Evolutionary conservation across 2,888 invertebrate species (phyloP), one percentile per base, ranked within the genome.

Genomic region (Bimastos eiseni): DNA sequence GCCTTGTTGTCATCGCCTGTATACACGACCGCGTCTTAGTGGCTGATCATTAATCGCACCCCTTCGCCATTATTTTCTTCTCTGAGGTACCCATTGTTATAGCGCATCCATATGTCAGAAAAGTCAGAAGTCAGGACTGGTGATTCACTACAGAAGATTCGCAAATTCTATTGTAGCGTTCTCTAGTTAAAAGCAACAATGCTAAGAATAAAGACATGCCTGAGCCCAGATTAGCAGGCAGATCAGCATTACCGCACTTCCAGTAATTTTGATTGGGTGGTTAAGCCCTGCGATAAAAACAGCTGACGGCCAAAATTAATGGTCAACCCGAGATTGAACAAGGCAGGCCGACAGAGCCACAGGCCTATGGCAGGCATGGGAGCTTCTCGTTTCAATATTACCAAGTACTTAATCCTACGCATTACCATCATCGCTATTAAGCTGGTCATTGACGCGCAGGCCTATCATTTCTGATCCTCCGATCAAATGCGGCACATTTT

Each of bases 371-470:
- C 44, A 11, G 44, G 30, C 55, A 6, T 55, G 30, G 4, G 30
- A 55, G 55, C 24, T 70, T 70, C 70, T 30, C 70, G 70, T 70
- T 70, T 70, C 70, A 70, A 70, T 70, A 70, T 70, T 30, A 11
- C 13, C 11, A 11, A n/a, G 70, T n/a, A 70, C 30, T 70, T n/a
- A 70, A 30, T n/a, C 70, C 70, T 70, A n/a, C 70, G 30, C 70
- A 70, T 70, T 49, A 49, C 49, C 70, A n/a, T n/a, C 70, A 70
- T 70, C 70, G 70, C n/a, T 70, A n/a, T 70, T 70, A 70, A 70
- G 30, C 70, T n/a, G 70, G 70, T 70, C 70, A 70, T 70, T 70
- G 70, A 70, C 70, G 70, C 70, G 70, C n/a, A 13, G 70, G n/a
- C 70, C 70, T 70, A n/a, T n/a, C 70, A 70, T 1, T 70, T 70